phyloP scores from a whole-genome alignment of 2,113 vertebrate species.

The Lichenostomus cassidix region DNA sequence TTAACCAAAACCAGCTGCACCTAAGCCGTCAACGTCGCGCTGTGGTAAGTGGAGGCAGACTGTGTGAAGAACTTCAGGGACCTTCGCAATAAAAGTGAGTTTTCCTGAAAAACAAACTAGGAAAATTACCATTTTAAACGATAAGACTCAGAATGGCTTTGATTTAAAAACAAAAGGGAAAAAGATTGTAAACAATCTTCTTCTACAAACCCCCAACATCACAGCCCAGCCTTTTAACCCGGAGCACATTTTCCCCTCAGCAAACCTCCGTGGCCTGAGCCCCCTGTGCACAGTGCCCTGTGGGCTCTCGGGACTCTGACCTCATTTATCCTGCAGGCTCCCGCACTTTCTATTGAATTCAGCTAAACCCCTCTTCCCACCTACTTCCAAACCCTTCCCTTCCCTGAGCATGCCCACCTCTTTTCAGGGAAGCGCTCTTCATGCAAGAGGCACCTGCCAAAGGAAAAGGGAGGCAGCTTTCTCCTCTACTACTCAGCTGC shows the following conservation, averaged over 20 bases:
- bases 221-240: background rate
- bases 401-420: fast-evolving
- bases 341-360: fast-evolving
- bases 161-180: background rate
- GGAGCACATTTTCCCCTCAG: background rate
- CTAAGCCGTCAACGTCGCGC: background rate
- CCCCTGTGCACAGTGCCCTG: fast-evolving
- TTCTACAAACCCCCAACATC: background rate
- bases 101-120: background rate
- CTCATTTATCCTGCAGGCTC: fast-evolving
- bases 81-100: background rate
- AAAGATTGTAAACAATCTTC: background rate
- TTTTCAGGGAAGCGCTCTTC: fast-evolving
- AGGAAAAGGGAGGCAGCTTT: fast-evolving
- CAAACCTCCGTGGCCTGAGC: background rate
- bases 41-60: background rate
- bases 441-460: fast-evolving
- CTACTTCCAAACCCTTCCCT: too few relatives aligned
- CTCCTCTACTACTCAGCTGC: fast-evolving
- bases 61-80: fast-evolving
- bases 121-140: fast-evolving
- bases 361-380: fast-evolving
- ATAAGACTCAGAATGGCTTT: background rate
- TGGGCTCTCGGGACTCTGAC: background rate
- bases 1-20: background rate